Percentiles rank a stretch among this genome's conserved stretches.
phyloP scores from a whole-genome alignment of 2,888 invertebrate genomes.

The Yponomeuta evonymella region DNA sequence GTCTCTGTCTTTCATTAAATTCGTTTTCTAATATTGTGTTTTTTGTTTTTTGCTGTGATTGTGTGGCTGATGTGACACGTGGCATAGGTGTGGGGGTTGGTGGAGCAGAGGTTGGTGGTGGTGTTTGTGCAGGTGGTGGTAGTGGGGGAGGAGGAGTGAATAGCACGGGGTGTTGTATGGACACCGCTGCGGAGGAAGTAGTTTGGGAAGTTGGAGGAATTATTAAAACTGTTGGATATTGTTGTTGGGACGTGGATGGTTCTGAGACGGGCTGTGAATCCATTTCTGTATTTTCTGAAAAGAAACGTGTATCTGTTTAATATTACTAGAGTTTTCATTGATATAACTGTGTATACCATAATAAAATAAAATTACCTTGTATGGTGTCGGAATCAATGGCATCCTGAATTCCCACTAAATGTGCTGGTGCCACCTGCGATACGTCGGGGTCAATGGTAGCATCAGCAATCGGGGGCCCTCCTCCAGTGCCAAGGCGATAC shows the following conservation, averaged over 20 bases:
- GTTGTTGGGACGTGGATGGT: not conserved
- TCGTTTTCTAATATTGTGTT: slow-evolving; percentile 4
- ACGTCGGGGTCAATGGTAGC: slow-evolving; percentile 14
- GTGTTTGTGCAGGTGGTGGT: not conserved
- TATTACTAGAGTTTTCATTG: not conserved
- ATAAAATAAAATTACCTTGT: slow-evolving; percentile 9
- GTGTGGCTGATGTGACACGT: not conserved
- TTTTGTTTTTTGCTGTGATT: not conserved
- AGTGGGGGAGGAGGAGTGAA: not conserved
- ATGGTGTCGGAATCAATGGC: slow-evolving; percentile 14
- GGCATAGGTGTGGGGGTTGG: not conserved
- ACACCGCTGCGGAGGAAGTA: no score
- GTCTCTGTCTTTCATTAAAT: not conserved
- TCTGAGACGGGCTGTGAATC: not conserved
- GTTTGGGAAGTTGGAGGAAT: no score
- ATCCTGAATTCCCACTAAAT: slow-evolving; percentile 12
- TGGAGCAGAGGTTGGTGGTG: not conserved
- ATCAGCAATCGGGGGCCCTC: slow-evolving; percentile 10
- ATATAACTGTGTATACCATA: not conserved
- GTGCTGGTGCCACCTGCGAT: slow-evolving; percentile 14
- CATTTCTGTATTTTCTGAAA: not conserved
- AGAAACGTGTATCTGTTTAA: not conserved
- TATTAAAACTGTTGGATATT: slow-evolving; percentile 1
- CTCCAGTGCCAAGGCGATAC: slow-evolving; percentile 12
- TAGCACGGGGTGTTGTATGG: not conserved